Percentiles rank a stretch among this genome's conserved stretches.
These are phyloP conservation scores for Choloepus didactylus DNA, from an alignment of 2,797 vertebrate genomes.

Conservation along the genomic window DNA sequence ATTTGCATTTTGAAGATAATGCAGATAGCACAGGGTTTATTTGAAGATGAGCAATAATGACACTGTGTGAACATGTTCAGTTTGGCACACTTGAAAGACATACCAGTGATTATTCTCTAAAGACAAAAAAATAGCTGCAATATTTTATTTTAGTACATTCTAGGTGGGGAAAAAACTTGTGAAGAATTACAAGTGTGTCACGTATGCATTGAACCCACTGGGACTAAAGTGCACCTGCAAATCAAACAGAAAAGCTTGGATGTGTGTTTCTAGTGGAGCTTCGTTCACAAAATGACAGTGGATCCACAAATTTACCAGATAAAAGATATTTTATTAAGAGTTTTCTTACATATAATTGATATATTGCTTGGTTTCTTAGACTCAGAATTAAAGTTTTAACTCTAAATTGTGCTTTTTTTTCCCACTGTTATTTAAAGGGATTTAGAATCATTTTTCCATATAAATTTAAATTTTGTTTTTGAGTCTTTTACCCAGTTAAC, in stretches of 20 bases:
- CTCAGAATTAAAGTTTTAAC: constrained; percentile 10
- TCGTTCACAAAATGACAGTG: background rate
- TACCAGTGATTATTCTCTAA: constrained; percentile 12
- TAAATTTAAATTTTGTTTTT: background rate
- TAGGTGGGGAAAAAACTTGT: constrained; percentile 17
- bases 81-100: constrained; percentile 36
- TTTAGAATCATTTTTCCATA: background rate
- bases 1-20: background rate
- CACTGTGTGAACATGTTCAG: constrained; percentile 56
- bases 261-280: background rate
- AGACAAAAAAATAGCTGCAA: background rate
- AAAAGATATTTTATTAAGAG: background rate
- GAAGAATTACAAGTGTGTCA: constrained; percentile 19
- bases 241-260: background rate
- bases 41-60: background rate
- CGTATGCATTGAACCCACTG: background rate
- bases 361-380: background rate
- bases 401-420: background rate
- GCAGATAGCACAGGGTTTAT: background rate
- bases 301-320: background rate
- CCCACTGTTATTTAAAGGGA: background rate
- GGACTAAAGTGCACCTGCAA: background rate
- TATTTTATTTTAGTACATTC: constrained; percentile 3
- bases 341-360: background rate
- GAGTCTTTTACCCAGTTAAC: background rate